These are phyloP conservation scores for Daboia siamensis DNA, from an alignment of 2,113 vertebrate genomes.

Conservation along the genomic window DNA sequence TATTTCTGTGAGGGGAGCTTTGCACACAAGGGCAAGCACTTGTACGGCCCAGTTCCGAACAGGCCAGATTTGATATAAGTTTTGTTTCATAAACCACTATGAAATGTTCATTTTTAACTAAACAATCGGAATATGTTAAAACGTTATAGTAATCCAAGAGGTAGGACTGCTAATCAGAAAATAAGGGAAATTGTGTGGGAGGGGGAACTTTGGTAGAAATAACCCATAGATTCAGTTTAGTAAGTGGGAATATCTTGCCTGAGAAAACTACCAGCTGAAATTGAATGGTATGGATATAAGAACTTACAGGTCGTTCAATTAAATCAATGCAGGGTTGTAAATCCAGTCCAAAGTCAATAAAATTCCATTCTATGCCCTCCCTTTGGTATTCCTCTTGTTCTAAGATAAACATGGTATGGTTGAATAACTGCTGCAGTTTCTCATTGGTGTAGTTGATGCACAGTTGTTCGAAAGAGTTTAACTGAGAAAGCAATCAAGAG, in stretches of 20 bases:
- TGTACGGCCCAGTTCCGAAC: too few relatives aligned
- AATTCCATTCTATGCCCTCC: conserved; percentile 98
- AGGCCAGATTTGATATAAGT: background rate
- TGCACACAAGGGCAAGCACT: too few relatives aligned
- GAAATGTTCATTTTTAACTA: background rate
- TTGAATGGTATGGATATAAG: background rate
- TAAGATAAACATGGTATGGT: conserved; percentile 99
- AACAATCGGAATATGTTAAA: background rate
- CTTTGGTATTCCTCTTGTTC: conserved; percentile 98
- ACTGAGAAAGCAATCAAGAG: conserved; percentile 60
- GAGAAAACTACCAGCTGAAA: background rate
- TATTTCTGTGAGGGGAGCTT: too few relatives aligned
- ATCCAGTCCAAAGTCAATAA: conserved; percentile 97
- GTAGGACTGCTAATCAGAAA: background rate
- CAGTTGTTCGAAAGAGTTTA: conserved; percentile 98
- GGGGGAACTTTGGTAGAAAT: background rate
- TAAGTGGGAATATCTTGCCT: background rate
- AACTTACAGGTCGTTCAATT: conserved; percentile 89
- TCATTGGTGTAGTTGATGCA: conserved; percentile 99
- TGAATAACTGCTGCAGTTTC: conserved; percentile 98
- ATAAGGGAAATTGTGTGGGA: background rate
- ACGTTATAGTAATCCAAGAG: background rate
- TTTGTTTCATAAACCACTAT: background rate
- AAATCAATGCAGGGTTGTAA: conserved; percentile 97
- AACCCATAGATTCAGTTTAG: background rate